Conservation (phyloP, 2,113 vertebrate genomes). For the Pogona vitticeps region DNA sequence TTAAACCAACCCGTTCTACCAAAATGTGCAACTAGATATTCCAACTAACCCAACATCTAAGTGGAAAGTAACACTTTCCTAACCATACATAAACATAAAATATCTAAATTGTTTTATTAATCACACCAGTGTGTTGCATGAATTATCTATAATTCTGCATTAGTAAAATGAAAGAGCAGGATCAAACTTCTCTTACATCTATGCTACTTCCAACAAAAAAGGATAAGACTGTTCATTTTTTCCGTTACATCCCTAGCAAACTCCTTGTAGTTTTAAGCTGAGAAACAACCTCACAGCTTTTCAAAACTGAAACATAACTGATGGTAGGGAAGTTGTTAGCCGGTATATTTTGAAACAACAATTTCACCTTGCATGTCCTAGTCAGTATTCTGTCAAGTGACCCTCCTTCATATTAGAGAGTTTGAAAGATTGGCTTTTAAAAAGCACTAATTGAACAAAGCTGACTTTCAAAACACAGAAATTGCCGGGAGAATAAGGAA, state of each 20-base stretch:
- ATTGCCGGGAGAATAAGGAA: conserved; percentile 24
- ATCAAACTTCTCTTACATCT: neutral
- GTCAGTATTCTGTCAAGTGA: conserved; percentile 20
- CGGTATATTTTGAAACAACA: neutral
- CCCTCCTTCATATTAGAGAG: conserved; percentile 50
- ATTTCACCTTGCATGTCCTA: conserved; percentile 18
- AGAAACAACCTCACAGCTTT: neutral
- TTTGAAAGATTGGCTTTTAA: conserved; percentile 45
- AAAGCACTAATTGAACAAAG: conserved; percentile 36
- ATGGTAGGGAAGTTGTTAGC: neutral
- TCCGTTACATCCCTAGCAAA: neutral
- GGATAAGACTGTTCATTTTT: neutral
- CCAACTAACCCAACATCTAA: neutral
- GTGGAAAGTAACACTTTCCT: neutral
- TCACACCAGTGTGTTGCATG: neutral
- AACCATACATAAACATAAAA: neutral
- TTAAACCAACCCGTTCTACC: too few relatives aligned
- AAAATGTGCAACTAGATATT: neutral
- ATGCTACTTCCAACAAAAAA: neutral
- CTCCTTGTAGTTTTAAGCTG: neutral
- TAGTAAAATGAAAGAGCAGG: neutral
- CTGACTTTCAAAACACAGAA: conserved; percentile 52
- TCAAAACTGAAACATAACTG: neutral
- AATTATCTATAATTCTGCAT: neutral
- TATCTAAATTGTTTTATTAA: neutral